Evolutionary conservation across 2,797 vertebrate species (phyloP), one percentile per base, ranked within the genome.

Genomic region (Antennarius maculatus): DNA sequence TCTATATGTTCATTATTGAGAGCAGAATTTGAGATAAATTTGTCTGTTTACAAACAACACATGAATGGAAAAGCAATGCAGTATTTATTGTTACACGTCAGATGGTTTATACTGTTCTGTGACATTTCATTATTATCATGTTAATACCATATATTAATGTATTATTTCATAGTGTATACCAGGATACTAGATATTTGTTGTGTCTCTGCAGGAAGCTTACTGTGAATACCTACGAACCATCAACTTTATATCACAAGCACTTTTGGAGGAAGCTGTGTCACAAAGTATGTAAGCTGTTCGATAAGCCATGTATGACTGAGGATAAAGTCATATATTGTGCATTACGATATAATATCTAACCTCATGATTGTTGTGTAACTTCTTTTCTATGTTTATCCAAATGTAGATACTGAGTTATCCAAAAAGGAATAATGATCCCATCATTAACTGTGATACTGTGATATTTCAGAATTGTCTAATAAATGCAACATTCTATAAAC

Each of bases 141-240:
- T 4, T 34, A 23, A 23, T 34, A 34, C 31, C 12, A 16, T 53
- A 0, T 29, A 11, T 18, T 18, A 1, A 16, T 17, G 5, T 54
- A 34, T 12, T 42, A 41, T 4, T 53, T 52, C 46, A 37, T 23
- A 13, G 29, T 74, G 4, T 66, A 12, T 7, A 16, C 2, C 3
- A 43, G 13, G 42, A 45, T 28, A 15, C 1, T 14, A 31, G 16
- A 34, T 54, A 31, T 5, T 53, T 77, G 17, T 70, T 59, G 15
- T 84, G 23, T 80, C 4, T 66, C 59, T 78, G 37, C 85, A 98
- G 97, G 97, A 97, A 66, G 97, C 97, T 0, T 98, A 98, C 39
- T 84, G 88, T 63, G 95, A 96, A 76, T 99, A 98, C 71, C 89
- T 99, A 57, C 92, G 88, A 78, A 97, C 95, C 66, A 94, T 99